Evolutionary conservation across 1,140 invertebrate species (phyloP).

Genomic region (Holcopasites calliopsidis): DNA sequence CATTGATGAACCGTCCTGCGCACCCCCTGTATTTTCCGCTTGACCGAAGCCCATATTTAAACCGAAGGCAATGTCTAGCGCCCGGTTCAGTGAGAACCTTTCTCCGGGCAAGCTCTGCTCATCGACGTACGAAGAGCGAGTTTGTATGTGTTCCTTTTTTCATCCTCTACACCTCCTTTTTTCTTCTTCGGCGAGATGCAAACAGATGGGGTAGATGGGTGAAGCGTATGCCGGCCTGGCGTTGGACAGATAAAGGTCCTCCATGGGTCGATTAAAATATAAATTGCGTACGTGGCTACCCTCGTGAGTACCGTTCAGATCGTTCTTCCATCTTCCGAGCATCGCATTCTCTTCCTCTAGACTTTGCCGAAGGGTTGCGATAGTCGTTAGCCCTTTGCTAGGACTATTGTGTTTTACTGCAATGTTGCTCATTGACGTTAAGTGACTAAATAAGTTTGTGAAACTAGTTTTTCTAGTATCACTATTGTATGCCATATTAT

Average conservation of each 20-base stretch:
- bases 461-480: too few relatives aligned
- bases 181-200: neutral
- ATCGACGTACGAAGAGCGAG: neutral
- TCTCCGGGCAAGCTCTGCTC: slow-evolving; percentile 2
- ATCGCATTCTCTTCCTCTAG: neutral
- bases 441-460: too few relatives aligned
- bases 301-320: slow-evolving; percentile 4
- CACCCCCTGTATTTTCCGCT: slow-evolving; percentile 33
- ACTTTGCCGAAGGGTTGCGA: too few relatives aligned
- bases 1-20: slow-evolving; percentile 35
- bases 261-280: slow-evolving; percentile 43
- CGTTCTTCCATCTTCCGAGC: neutral
- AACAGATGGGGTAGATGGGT: slow-evolving; percentile 22
- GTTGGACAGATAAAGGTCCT: slow-evolving; percentile 40
- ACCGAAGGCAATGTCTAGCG: slow-evolving; percentile 1
- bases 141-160: neutral
- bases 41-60: slow-evolving; percentile 29
- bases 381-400: too few relatives aligned
- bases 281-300: slow-evolving; percentile 23
- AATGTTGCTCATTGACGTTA: too few relatives aligned
- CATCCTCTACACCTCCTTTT: neutral
- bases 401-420: too few relatives aligned
- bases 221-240: slow-evolving; percentile 27
- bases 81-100: slow-evolving; percentile 5
- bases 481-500: too few relatives aligned